These are phyloP conservation scores for Palythoa grandiflora DNA, from an alignment of 92 coral and sea anemone species.

Conservation along the genomic window DNA sequence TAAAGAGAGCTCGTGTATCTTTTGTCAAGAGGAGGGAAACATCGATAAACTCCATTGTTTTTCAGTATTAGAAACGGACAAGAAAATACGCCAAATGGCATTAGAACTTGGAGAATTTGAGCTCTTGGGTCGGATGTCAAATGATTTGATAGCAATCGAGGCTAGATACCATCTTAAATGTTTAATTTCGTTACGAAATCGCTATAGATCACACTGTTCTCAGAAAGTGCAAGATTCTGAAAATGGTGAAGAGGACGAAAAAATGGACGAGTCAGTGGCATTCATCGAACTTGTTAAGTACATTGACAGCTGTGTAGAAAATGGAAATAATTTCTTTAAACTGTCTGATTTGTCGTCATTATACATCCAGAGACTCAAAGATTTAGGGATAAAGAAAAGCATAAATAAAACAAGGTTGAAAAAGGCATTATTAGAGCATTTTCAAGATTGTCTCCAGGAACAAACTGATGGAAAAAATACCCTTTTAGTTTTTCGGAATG, in stretches of 20 bases:
- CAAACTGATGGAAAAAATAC: too few relatives aligned
- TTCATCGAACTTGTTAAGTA: too few relatives aligned
- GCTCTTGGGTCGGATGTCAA: neutral
- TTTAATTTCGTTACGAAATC: slow-evolving; percentile 12
- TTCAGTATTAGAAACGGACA: neutral
- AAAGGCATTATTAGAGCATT: too few relatives aligned
- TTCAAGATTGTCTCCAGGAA: too few relatives aligned
- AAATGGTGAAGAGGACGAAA: slow-evolving; percentile 14
- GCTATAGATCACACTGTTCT: slow-evolving; percentile 30
- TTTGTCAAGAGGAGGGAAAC: neutral
- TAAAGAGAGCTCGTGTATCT: neutral
- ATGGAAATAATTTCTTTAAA: too few relatives aligned
- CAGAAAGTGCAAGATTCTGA: slow-evolving; percentile 34
- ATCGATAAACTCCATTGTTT: neutral
- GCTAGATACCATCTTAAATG: neutral
- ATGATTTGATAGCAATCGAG: neutral
- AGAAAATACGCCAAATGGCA: neutral
- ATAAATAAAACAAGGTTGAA: too few relatives aligned
- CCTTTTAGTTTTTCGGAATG: neutral
- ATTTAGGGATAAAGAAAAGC: too few relatives aligned
- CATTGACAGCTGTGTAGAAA: too few relatives aligned
- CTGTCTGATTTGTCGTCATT: too few relatives aligned
- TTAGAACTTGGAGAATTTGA: neutral
- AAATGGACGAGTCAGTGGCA: too few relatives aligned
- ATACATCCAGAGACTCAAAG: too few relatives aligned